Evolutionary conservation across 2,888 invertebrate species (phyloP).

Genomic region (Amphipoea lucens): DNA sequence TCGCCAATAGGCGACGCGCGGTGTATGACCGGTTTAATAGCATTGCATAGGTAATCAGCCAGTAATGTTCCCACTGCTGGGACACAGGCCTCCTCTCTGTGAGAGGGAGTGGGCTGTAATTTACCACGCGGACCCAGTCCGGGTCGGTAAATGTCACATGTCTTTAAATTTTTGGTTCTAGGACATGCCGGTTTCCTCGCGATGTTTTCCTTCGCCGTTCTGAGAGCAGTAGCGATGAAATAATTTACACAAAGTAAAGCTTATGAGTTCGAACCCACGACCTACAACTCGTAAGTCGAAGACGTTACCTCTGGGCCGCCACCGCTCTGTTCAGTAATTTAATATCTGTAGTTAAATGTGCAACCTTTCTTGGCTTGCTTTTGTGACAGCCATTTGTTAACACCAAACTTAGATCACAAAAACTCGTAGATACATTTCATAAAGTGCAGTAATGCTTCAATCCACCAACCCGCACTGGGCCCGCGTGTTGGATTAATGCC

Average conservation of each 20-base stretch:
- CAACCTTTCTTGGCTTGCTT: no score
- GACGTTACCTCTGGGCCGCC: not conserved
- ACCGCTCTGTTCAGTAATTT: not conserved
- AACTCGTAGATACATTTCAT: not conserved
- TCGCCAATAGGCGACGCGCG: no score
- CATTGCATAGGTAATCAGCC: not conserved
- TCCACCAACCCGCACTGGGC: no score
- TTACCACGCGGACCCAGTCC: not conserved
- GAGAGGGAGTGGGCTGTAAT: no score
- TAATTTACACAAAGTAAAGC: not conserved
- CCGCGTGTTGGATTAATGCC: no score
- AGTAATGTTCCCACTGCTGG: not conserved
- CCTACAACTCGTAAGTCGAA: no score
- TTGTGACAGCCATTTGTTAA: not conserved
- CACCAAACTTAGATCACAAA: not conserved
- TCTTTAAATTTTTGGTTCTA: not conserved
- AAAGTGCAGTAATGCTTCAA: not conserved
- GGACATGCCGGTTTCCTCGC: not conserved
- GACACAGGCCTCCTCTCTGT: not conserved
- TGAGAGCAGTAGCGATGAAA: not conserved
- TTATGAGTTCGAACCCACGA: no score
- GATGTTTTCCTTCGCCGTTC: not conserved
- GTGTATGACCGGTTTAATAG: not conserved
- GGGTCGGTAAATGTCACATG: not conserved
- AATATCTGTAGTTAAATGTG: not conserved